These are phyloP conservation scores for Nemapogon koenigi DNA, from an alignment of 2,888 invertebrate species.

Conservation along the genomic window DNA sequence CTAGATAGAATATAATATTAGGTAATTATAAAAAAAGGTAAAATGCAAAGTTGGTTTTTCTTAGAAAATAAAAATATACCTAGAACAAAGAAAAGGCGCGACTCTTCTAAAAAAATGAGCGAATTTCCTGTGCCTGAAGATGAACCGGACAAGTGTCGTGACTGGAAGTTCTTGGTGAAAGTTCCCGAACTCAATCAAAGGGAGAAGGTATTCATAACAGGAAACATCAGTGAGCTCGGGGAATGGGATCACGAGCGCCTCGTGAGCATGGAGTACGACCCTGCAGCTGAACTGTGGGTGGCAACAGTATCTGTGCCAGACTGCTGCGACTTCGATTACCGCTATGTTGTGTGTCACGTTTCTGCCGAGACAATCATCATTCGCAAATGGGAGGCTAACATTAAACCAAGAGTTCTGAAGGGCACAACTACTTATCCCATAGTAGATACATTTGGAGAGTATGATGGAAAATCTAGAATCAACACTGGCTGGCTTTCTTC, in stretches of 20 bases:
- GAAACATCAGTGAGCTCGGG: conserved; percentile 72
- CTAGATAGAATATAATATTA: neutral
- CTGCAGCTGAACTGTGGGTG: conserved; percentile 65
- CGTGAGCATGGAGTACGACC: conserved; percentile 57
- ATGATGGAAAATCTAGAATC: conserved; percentile 61
- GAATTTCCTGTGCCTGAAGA: conserved; percentile 1
- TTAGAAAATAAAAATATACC: conserved; percentile 42
- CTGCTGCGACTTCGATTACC: conserved; percentile 71
- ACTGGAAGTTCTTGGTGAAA: conserved; percentile 52
- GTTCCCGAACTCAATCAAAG: conserved; percentile 59
- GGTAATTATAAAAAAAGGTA: neutral
- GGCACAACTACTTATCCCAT: conserved; percentile 43
- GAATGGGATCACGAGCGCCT: conserved; percentile 72
- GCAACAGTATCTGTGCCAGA: conserved; percentile 70
- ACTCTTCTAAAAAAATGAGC: conserved; percentile 1
- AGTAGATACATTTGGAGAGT: conserved; percentile 72
- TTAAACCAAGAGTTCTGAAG: conserved; percentile 69
- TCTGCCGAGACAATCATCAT: conserved; percentile 70
- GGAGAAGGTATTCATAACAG: conserved; percentile 75
- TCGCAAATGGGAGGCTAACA: conserved; percentile 82
- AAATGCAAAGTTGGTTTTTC: conserved; percentile 74
- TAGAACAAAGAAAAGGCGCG: conserved; percentile 19
- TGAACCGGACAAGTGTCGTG: conserved; percentile 29
- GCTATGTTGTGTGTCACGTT: conserved; percentile 77
- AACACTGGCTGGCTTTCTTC: conserved; percentile 86